phyloP scores from a whole-genome alignment of 1,140 invertebrate species.

The Globodera ellingtonae region DNA sequence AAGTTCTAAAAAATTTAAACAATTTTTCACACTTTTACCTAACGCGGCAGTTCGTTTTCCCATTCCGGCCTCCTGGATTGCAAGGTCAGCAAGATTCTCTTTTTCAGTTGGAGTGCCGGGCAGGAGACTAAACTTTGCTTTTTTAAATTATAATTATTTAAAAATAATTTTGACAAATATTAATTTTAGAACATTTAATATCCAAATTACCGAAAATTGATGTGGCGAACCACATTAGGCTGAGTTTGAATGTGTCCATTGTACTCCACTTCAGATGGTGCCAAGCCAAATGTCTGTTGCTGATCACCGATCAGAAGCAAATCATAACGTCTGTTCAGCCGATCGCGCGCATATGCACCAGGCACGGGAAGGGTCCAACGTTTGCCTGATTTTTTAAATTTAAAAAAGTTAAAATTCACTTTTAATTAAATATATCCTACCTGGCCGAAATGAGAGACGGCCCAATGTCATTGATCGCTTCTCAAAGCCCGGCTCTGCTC shows the following conservation, averaged over 20 bases:
- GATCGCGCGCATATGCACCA: conserved; percentile 24
- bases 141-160: neutral
- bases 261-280: neutral
- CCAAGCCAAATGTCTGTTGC: neutral
- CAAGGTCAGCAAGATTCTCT: neutral
- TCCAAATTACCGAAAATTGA: neutral
- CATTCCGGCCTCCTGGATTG: neutral
- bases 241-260: neutral
- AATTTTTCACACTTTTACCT: neutral
- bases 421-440: neutral
- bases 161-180: too few relatives aligned
- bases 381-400: conserved; percentile 7
- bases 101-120: neutral
- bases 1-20: neutral
- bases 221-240: neutral
- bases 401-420: neutral
- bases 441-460: conserved; percentile 24
- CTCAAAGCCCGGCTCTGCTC: neutral
- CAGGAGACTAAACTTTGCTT: neutral
- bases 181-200: neutral
- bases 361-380: neutral
- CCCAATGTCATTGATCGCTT: conserved; percentile 28
- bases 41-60: neutral
- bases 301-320: conserved; percentile 18
- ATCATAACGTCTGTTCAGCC: conserved; percentile 9